phyloP scores from a whole-genome alignment of 1,140 invertebrate genomes.

The Zaprionus nigranus region DNA sequence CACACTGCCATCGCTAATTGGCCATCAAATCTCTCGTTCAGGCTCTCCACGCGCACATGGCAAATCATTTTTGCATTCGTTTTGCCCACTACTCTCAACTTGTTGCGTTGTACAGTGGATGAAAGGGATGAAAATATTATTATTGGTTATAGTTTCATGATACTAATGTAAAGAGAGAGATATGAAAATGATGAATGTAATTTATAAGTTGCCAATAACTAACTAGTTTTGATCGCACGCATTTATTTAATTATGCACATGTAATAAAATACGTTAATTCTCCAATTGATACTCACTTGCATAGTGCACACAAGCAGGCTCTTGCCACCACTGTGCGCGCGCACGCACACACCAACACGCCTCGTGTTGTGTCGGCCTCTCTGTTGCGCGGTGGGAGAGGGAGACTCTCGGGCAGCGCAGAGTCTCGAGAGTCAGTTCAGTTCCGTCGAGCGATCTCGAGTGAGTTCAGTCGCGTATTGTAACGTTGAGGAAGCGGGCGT shows the following conservation, averaged over 20 bases:
- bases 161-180: not conserved
- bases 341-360: slow-evolving; percentile 2
- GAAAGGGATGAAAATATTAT: not conserved
- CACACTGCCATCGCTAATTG: slow-evolving; percentile 50
- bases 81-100: slow-evolving; percentile 33
- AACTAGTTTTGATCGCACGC: not conserved
- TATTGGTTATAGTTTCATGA: not conserved
- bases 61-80: slow-evolving; percentile 35
- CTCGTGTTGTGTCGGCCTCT: slow-evolving; percentile 32
- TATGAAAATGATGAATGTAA: not conserved
- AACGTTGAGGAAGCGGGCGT: slow-evolving; percentile 43
- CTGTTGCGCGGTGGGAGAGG: not conserved
- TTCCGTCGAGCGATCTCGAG: slow-evolving; percentile 38
- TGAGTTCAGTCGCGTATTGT: slow-evolving; percentile 48
- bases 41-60: slow-evolving; percentile 30
- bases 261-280: not conserved
- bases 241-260: not conserved
- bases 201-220: not conserved
- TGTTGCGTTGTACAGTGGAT: slow-evolving; percentile 46
- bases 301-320: not conserved
- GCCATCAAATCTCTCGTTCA: slow-evolving; percentile 35
- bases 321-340: slow-evolving; percentile 30
- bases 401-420: slow-evolving; percentile 7
- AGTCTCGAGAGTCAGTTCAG: slow-evolving; percentile 29
- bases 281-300: not conserved